Evolutionary conservation across 1,140 invertebrate genomes (phyloP), one percentile per base, ranked within the genome.

Genomic region (Papilio glaucus): DNA sequence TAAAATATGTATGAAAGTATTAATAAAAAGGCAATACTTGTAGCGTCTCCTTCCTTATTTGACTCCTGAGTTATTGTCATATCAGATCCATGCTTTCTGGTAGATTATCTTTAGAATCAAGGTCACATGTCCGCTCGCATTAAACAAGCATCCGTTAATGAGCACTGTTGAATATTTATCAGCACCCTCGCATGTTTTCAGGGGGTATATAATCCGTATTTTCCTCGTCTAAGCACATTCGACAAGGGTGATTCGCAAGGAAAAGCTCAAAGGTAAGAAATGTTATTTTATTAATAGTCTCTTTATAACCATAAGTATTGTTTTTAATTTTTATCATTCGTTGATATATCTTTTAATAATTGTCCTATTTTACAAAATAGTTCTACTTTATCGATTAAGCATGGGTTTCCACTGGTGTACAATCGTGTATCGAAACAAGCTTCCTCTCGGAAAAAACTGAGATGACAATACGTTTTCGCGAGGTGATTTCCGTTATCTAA

Each of bases 91-190:
- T 42, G 8, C 0, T 24, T 29, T 21, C 38, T 49, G 24, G n/a
- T 33, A 49, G 37, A 49, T 69, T 69, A 69, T 69, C 45, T 69
- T 53, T 69, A 15, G 67, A 49, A 37, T 53, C 13, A 37, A 69
- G 42, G 45, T 65, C 37, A 65, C 15, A 65, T 41, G 33, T 69
- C 67, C 49, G 29, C 29, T 69, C 67, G 4, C 41, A 69, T 69
- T 53, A 69, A 37, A 37, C 45, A 53, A 37, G 53, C 45, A 53
- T 24, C 4, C 10, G 67, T 69, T 53, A 53, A 37, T 18, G 9
- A 37, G 1, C 21, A 24, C 5, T 53, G 42, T 69, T 69, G 67
- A 69, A 69, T 69, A 69, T 68, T 68, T 45, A 68, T 68, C 39
- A 68, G 39, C 65, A 45, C 65, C 65, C 65, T 68, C 65, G 41